These are phyloP conservation scores for Hystrix cristata DNA, from an alignment of 2,113 vertebrate species.

Conservation along the genomic window DNA sequence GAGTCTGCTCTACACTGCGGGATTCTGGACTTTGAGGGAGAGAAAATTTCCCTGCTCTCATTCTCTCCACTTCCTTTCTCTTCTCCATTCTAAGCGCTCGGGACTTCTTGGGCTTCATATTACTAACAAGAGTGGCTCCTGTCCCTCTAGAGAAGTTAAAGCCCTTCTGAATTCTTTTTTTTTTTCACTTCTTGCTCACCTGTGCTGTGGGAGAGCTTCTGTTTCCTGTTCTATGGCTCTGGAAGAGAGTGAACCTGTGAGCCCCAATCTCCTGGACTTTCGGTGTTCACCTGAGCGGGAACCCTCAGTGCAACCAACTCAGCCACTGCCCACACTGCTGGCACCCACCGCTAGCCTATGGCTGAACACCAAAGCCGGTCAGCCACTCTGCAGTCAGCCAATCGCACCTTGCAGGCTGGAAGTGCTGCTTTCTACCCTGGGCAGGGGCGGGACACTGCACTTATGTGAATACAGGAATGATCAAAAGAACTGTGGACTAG, in stretches of 20 bases:
- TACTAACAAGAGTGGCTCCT: not conserved
- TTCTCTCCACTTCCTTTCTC: not conserved
- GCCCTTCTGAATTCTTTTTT: not conserved
- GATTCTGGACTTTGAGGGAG: not conserved
- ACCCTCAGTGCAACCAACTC: fast-evolving
- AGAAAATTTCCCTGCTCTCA: not conserved
- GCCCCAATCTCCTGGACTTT: fast-evolving
- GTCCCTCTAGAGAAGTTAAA: not conserved
- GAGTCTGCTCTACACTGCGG: not conserved
- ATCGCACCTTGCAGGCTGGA: not conserved
- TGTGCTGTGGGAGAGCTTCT: not conserved
- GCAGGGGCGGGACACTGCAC: not conserved
- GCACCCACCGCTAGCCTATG: fast-evolving
- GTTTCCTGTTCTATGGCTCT: not conserved
- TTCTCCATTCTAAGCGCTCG: fast-evolving
- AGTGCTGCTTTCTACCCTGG: not conserved
- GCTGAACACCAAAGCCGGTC: not conserved
- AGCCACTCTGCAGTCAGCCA: not conserved
- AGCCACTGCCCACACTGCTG: fast-evolving
- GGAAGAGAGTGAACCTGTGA: not conserved
- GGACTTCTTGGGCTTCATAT: not conserved
- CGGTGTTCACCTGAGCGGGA: fast-evolving
- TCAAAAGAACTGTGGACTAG: not conserved
- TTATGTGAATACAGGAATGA: not conserved
- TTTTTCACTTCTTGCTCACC: not conserved